Conservation (phyloP, 2,888 invertebrate genomes). For the Drosophila tanythrix region DNA sequence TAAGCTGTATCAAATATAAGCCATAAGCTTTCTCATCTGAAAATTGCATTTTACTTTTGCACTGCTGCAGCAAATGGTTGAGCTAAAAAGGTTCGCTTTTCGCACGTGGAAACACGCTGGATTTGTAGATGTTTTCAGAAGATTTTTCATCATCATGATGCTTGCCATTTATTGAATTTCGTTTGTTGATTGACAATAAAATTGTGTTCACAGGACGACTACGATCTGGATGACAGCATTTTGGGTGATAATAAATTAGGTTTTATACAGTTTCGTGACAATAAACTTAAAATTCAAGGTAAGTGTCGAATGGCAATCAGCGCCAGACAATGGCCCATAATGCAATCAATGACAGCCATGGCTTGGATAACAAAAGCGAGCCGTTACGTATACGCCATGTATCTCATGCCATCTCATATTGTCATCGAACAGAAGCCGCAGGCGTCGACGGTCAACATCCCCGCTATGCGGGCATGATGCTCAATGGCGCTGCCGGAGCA, state of each 20-base stretch:
- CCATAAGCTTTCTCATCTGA: background rate
- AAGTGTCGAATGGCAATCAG: slow-evolving; percentile 66
- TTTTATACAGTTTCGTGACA: slow-evolving; percentile 85
- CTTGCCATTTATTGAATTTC: slow-evolving; percentile 38
- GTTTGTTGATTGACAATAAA: slow-evolving; percentile 31
- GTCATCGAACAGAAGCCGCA: slow-evolving; percentile 73
- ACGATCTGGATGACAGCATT: slow-evolving; percentile 84
- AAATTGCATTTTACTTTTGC: background rate
- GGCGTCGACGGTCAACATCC: slow-evolving; percentile 79
- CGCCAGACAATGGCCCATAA: slow-evolving; percentile 52
- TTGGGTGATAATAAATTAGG: slow-evolving; percentile 85
- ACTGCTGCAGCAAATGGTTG: background rate
- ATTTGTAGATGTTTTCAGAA: background rate
- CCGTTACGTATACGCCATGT: slow-evolving; percentile 54
- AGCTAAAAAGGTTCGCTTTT: background rate
- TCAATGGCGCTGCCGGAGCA: slow-evolving; percentile 64
- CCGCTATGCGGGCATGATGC: slow-evolving; percentile 78
- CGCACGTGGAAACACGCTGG: background rate
- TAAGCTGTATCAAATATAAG: background rate
- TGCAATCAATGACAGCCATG: slow-evolving; percentile 40
- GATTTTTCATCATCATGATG: background rate
- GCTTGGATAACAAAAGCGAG: slow-evolving; percentile 44
- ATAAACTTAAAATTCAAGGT: slow-evolving; percentile 85
- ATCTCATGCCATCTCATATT: slow-evolving; percentile 41
- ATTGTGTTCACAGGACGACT: slow-evolving; percentile 82